Evolutionary conservation across 2,113 vertebrate species (phyloP).

Genomic region (Trinectes maculatus): DNA sequence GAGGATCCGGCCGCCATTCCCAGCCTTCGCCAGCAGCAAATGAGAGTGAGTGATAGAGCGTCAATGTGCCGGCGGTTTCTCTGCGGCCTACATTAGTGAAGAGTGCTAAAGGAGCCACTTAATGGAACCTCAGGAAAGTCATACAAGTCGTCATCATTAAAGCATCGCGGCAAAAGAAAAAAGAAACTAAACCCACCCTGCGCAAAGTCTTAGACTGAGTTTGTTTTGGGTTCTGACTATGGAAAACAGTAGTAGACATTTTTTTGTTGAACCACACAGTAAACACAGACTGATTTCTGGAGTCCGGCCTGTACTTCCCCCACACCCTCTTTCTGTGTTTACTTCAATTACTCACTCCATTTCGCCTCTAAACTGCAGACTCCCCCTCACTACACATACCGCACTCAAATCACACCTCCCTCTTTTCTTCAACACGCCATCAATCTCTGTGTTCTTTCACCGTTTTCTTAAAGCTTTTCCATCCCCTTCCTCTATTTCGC

Average conservation of each 20-base stretch:
- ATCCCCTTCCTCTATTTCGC: slow-evolving; percentile 58
- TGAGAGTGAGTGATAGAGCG: slow-evolving; percentile 65
- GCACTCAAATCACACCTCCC: slow-evolving; percentile 72
- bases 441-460: slow-evolving; percentile 57
- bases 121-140: slow-evolving; percentile 64
- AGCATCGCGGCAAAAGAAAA: slow-evolving; percentile 18
- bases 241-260: slow-evolving; percentile 55
- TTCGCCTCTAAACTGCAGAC: slow-evolving; percentile 72
- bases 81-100: slow-evolving; percentile 66
- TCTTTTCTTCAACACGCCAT: slow-evolving; percentile 67
- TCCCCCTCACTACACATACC: slow-evolving; percentile 70
- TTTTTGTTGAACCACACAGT: slow-evolving; percentile 48
- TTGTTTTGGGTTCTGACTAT: slow-evolving; percentile 64
- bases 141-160: slow-evolving; percentile 58
- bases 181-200: slow-evolving; percentile 4
- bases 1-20: slow-evolving; percentile 72
- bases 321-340: slow-evolving; percentile 73
- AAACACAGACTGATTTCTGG: slow-evolving; percentile 57
- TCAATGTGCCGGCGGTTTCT: slow-evolving; percentile 66
- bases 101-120: slow-evolving; percentile 65
- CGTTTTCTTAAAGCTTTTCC: slow-evolving; percentile 48
- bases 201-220: slow-evolving; percentile 28
- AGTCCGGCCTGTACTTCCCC: slow-evolving; percentile 64
- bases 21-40: slow-evolving; percentile 65
- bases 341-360: slow-evolving; percentile 79